Base-by-base conservation (phyloP, 2,113 vertebrate species). In the Pangasianodon hypophthalmus region DNA sequence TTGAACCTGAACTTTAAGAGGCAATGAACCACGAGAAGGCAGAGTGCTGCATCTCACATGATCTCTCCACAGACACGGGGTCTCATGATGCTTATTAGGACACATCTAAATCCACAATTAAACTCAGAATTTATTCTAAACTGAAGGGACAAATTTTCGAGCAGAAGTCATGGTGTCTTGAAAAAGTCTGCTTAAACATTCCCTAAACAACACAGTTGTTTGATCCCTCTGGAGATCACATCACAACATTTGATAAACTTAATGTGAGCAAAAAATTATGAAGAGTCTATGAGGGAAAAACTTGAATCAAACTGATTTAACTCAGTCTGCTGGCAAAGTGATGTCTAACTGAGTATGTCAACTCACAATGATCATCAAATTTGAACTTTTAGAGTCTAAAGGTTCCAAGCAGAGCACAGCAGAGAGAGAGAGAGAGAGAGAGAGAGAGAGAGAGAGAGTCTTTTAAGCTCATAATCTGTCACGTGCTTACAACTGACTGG, bases 211-310 rank as follows among this genome's bases (percentile, higher is more conserved):
- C 6, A 44, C 19, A 44, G 71, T 44, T 8, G 18, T 46, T 50
- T 29, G 3, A 29, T 50, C 2, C 21, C 62, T 79, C 85, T 1
- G 18, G 9, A 21, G 67, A 93, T 95, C 95, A 95, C 94, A 93
- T 95, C 92, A 32, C 64, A 92, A 93, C 94, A 94, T 90, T 94
- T 94, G 93, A 95, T 94, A 79, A 84, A 85, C 77, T 90, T 86
- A 46, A 88, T 77, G 60, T 52, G 85, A 48, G 50, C 5, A 75
- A 87, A 90, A 93, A 88, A 87, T 92, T 92, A 92, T 93, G 90
- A 93, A 86, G 62, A 87, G 1, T 89, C 58, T 24, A 26, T 58
- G 4, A 41, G 29, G 46, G 41, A 19, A 60, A 19, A 46, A 81
- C 46, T 16, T 24, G 7, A n/a, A 26, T 48, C 48, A 77, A 46